Conservation (phyloP, 2,113 vertebrate species). For the Phocoena phocoena region DNA sequence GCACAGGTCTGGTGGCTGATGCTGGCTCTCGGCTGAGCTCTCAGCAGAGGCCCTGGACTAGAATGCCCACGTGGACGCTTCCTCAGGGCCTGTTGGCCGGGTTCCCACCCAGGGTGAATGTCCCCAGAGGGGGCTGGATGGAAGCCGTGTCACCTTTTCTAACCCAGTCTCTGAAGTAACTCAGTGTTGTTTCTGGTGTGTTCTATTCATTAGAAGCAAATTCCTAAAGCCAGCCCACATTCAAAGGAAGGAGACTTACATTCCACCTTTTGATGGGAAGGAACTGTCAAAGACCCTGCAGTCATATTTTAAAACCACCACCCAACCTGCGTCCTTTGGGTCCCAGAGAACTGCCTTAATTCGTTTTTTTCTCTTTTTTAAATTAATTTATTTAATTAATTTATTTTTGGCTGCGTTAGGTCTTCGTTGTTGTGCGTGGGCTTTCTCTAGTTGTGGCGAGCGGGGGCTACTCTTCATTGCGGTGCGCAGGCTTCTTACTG, state of each 20-base stretch:
- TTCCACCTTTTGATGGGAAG: neutral
- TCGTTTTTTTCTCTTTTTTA: no score
- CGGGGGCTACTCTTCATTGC: no score
- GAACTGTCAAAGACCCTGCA: neutral
- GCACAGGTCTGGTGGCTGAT: neutral
- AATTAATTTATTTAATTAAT: no score
- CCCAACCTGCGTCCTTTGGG: neutral
- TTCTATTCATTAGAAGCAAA: neutral
- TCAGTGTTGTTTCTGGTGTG: neutral
- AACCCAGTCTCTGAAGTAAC: neutral
- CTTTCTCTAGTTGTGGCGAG: no score
- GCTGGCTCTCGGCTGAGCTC: neutral
- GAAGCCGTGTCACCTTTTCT: neutral
- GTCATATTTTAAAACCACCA: neutral
- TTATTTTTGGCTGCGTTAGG: no score
- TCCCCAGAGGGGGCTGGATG: neutral
- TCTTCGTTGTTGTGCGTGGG: no score
- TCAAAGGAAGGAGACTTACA: neutral
- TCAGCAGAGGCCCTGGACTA: neutral
- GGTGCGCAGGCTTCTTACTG: no score
- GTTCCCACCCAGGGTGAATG: neutral
- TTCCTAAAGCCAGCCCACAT: neutral
- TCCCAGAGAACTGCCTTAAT: neutral
- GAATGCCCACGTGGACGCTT: neutral
- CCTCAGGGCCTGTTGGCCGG: neutral